Base-by-base conservation (phyloP, 2,113 vertebrate species). In the Lipophrys pholis region DNA sequence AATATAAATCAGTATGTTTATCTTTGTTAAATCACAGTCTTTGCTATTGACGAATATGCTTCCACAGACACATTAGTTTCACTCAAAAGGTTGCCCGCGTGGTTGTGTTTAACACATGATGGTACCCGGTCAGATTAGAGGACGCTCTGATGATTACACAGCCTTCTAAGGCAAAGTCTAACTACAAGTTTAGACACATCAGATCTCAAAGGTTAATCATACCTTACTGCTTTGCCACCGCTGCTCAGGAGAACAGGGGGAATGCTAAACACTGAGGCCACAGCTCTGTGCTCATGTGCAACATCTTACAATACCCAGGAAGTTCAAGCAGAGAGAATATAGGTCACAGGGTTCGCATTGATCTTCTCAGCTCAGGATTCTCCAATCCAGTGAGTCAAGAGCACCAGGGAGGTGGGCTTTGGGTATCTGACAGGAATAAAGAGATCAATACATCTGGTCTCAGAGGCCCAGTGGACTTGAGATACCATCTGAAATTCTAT, bases 371-470 rank as follows among this genome's bases (percentile, higher is more conserved):
- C 68, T 43, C 67, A 39, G 38, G 62, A 55, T 50, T 61, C 35
- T 77, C 15, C 41, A 64, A 69, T 70, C 58, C 52, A 8, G 15
- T 56, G 68, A 77, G 49, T 51, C 64, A 53, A 59, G 52, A 62
- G 12, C 67, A 73, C 60, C 11, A 59, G 55, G 69, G 56, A 69
- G 21, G 73, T 9, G 15, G 49, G 61, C 75, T 71, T 51, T 57
- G 30, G 70, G 51, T 68, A 57, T 76, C 70, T 55, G 36, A 51
- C 61, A 69, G 58, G 68, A 75, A n/a, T 43, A 69, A 80, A 80
- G 49, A 70, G 60, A 87, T 90, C 86, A 30, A 90, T 87, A 59
- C 15, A 17, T 48, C n/a, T 0, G n/a, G 64, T 41, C 50, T 80
- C 65, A 55, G 69, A 83, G 59, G 50, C 35, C 12, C 63, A 0